Base-by-base conservation (phyloP, 2,888 invertebrate genomes). In the Euplagia quadripunctaria region DNA sequence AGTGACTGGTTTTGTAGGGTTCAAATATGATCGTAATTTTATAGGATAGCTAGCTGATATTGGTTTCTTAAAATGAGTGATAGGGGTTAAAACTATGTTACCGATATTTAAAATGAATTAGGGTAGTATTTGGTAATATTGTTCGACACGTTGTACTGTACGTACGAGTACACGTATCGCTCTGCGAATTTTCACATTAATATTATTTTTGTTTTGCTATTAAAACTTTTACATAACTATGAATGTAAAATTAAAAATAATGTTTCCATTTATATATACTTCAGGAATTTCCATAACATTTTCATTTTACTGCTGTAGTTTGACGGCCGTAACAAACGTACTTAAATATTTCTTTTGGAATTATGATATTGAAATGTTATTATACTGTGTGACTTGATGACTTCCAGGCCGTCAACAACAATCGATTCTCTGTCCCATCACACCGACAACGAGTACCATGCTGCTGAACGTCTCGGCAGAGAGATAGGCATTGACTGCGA, bases 361-460 rank as follows among this genome's bases (percentile, higher is more conserved):
- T 58, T 14, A 12, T 61, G 14, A 14, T 31, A 14, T 6, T 31
- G 2, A 5, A 14, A 11, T 31, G n/a, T 12, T 16, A 20, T 68
- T 11, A n/a, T 16, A n/a, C 6, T 20, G 9, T 7, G 43, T 31
- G 3, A 31, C 7, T 31, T 61, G 49, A 0, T 49, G 9, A 49
- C 61, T 71, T 70, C 12, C 90, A 97, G 97, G 41, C 98, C 98
- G 42, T 98, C 98, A 20, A 96, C 97, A 51, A 98, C 97, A 0
- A 94, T 91, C 43, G 98, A 98, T 85, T 85, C 91, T 0, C 86
- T 97, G 41, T 97, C 97, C 6, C 96, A 97, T 76, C 96, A 97
- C 88, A 95, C 96, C 0, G 97, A 98, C 90, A 97, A 97, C 80
- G 97, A 97, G 88, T 98, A 97, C 89, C 96, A 97, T 69, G 97